phyloP scores from a whole-genome alignment of 2,888 invertebrate genomes.

The Oligia fasciuncula region DNA sequence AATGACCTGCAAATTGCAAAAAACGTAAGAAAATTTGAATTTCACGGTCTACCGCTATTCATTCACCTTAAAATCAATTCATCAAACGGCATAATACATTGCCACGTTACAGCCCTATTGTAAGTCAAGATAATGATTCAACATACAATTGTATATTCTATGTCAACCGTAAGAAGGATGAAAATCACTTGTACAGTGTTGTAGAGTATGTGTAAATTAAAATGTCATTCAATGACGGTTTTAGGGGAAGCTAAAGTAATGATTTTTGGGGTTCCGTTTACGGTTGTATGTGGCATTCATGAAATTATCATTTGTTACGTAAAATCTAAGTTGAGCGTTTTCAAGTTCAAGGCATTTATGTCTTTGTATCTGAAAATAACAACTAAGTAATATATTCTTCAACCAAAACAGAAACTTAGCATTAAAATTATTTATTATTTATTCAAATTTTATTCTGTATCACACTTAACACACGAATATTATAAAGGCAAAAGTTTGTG shows the following conservation, averaged over 20 bases:
- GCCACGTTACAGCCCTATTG: not conserved
- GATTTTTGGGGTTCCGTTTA: slow-evolving; percentile 30
- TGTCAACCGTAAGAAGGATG: fast-evolving
- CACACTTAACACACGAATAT: no score
- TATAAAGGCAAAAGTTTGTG: no score
- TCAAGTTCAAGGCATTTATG: not conserved
- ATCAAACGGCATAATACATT: slow-evolving; percentile 5
- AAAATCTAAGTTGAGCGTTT: not conserved
- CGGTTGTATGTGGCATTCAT: not conserved
- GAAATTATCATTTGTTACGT: not conserved
- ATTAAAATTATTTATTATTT: no score
- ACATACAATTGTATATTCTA: not conserved
- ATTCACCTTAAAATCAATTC: slow-evolving; percentile 6
- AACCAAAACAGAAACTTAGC: no score
- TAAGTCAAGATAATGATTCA: not conserved
- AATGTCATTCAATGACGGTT: slow-evolving; percentile 37
- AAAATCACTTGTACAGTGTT: not conserved
- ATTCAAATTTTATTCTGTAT: no score
- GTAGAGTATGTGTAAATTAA: slow-evolving; percentile 42
- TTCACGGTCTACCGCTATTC: no score
- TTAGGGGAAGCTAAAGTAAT: slow-evolving; percentile 48
- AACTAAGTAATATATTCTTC: no score
- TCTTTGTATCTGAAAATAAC: not conserved
- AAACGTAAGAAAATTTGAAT: no score
- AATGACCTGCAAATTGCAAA: no score